A percentile compares a stretch with the other conserved stretches of the same genome.
phyloP scores from a whole-genome alignment of 2,113 vertebrate species.

The Hirundichthys speculiger region DNA sequence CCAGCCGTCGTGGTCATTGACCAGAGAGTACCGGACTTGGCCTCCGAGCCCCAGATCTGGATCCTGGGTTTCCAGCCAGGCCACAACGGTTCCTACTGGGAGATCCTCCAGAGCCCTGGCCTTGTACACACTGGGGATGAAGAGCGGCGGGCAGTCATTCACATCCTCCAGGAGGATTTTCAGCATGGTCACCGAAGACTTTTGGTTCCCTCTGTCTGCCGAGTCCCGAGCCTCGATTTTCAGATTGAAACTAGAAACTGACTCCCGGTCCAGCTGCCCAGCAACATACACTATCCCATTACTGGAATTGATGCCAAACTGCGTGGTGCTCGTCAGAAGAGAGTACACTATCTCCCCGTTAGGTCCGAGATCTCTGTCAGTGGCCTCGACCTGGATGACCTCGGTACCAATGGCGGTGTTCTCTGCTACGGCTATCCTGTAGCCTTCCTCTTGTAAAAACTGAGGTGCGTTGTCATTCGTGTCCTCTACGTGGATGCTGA shows the following conservation, averaged over 20 bases:
- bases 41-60: constrained; percentile 92
- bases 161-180: constrained; percentile 90
- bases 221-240: constrained; percentile 94
- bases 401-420: constrained; percentile 92
- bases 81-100: constrained; percentile 91
- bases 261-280: constrained; percentile 91
- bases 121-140: constrained; percentile 90
- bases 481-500: constrained; percentile 90
- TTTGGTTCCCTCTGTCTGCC: constrained; percentile 85
- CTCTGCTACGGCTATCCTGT: constrained; percentile 89
- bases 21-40: constrained; percentile 92
- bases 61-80: constrained; percentile 95
- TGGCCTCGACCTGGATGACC: constrained; percentile 94
- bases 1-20: constrained; percentile 90
- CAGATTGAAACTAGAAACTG: constrained; percentile 85
- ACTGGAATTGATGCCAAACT: constrained; percentile 91
- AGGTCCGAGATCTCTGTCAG: constrained; percentile 90
- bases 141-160: constrained; percentile 93
- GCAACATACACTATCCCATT: constrained; percentile 91
- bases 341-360: constrained; percentile 91
- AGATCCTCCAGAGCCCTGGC: constrained; percentile 94
- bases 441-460: constrained; percentile 89
- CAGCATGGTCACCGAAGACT: constrained; percentile 87
- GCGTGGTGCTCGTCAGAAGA: constrained; percentile 88
- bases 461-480: constrained; percentile 92